phyloP scores from a whole-genome alignment of 2,888 invertebrate species.

The Portevinia maculata region DNA sequence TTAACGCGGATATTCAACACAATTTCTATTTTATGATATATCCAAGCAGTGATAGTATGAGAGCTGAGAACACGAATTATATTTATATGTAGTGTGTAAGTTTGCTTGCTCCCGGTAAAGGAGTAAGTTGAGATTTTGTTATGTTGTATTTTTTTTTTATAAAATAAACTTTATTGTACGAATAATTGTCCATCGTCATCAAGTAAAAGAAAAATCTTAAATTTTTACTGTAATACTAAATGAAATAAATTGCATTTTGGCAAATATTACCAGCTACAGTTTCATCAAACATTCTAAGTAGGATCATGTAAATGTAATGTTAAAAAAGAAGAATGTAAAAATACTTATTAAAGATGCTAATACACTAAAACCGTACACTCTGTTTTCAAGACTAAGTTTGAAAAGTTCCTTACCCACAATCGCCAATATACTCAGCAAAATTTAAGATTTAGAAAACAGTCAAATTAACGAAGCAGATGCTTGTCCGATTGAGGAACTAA shows the following conservation, averaged over 20 bases:
- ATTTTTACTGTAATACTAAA: constrained; percentile 10
- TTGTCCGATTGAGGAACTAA: too few relatives aligned
- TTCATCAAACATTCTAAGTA: constrained; percentile 9
- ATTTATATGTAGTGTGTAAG: constrained; percentile 45
- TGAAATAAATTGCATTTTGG: constrained; percentile 1
- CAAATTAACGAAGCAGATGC: too few relatives aligned
- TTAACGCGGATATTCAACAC: constrained; percentile 40
- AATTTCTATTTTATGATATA: constrained; percentile 15
- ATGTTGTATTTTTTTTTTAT: constrained; percentile 57
- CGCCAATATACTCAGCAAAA: too few relatives aligned
- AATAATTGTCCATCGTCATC: constrained; percentile 5
- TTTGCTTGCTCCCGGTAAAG: constrained; percentile 36
- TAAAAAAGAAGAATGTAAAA: constrained; percentile 42
- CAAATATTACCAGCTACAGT: neutral
- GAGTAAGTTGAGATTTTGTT: constrained; percentile 46
- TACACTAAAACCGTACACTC: neutral
- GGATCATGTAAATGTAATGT: constrained; percentile 20
- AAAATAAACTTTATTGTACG: constrained; percentile 29
- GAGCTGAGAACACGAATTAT: constrained; percentile 33
- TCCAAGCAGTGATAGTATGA: constrained; percentile 57
- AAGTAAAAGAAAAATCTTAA: neutral
- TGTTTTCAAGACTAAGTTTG: neutral
- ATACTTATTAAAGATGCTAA: constrained; percentile 20
- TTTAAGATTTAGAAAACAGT: too few relatives aligned
- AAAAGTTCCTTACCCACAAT: too few relatives aligned